Evolutionary conservation across 2,888 invertebrate species (phyloP).

Genomic region (Diaperis boleti): DNA sequence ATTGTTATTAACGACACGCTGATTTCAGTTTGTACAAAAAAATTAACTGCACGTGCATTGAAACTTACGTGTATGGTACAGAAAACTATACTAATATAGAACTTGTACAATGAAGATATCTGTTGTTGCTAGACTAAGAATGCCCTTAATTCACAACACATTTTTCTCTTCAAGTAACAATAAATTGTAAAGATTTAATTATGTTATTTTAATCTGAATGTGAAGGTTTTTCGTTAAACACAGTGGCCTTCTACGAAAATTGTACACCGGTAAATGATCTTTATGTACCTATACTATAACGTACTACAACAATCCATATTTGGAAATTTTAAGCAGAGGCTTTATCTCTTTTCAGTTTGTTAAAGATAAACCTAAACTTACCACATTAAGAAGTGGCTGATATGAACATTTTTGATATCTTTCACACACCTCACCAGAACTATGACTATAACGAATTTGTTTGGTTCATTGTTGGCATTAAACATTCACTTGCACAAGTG

Average conservation of each 20-base stretch:
- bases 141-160: not conserved
- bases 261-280: constrained; percentile 4
- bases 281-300: too few species aligned
- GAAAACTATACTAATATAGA: too few species aligned
- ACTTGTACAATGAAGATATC: too few species aligned
- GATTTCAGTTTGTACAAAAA: too few species aligned
- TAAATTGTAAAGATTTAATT: not conserved
- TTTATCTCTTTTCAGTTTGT: too few species aligned
- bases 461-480: constrained; percentile 49
- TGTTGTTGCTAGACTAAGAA: too few species aligned
- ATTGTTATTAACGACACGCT: too few species aligned
- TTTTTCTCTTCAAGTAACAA: not conserved
- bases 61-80: too few species aligned
- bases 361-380: not conserved
- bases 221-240: constrained; percentile 7
- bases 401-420: constrained; percentile 8
- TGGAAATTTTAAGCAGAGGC: too few species aligned
- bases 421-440: constrained; percentile 19
- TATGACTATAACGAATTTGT: constrained; percentile 35
- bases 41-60: too few species aligned
- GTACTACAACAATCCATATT: too few species aligned
- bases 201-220: constrained; percentile 6
- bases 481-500: constrained; percentile 57
- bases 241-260: not conserved
- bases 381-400: constrained; percentile 10